phyloP scores from a whole-genome alignment of 1,140 invertebrate genomes.

The Apis cerana region DNA sequence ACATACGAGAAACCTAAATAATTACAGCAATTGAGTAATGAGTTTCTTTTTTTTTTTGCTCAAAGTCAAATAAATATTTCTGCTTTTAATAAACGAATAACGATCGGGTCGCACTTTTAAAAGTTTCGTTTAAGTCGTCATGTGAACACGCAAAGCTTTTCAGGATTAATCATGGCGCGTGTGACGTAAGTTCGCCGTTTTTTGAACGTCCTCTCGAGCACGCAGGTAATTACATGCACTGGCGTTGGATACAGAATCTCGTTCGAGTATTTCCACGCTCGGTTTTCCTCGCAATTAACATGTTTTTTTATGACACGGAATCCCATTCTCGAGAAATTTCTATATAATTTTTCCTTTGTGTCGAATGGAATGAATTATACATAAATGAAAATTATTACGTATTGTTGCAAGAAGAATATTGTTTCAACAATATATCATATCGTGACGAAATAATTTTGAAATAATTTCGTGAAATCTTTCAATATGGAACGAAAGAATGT shows the following conservation, averaged over 20 bases:
- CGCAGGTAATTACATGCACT: slow-evolving; percentile 35
- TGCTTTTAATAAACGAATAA: slow-evolving; percentile 11
- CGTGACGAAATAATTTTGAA: too few species aligned
- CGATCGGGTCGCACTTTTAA: slow-evolving; percentile 21
- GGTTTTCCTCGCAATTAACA: neutral
- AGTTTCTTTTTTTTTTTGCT: neutral
- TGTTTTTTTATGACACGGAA: neutral
- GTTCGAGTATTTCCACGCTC: neutral
- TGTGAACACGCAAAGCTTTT: slow-evolving; percentile 43
- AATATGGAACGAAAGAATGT: too few species aligned
- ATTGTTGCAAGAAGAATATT: too few species aligned
- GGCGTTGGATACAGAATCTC: neutral
- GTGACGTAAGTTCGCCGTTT: slow-evolving; percentile 40
- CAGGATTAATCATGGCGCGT: slow-evolving; percentile 26
- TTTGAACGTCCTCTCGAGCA: slow-evolving; percentile 34
- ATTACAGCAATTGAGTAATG: neutral
- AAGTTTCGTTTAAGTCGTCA: slow-evolving; percentile 38
- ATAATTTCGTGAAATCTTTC: too few species aligned
- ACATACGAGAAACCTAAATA: neutral
- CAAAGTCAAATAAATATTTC: too few species aligned
- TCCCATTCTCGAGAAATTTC: neutral
- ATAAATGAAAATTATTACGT: neutral
- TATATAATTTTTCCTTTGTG: neutral
- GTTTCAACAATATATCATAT: too few species aligned
- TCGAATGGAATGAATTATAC: neutral